Percentiles rank a stretch among this genome's conserved stretches.
phyloP scores from a whole-genome alignment of 1,140 invertebrate genomes.

The Pygmarrhopalites habei region DNA sequence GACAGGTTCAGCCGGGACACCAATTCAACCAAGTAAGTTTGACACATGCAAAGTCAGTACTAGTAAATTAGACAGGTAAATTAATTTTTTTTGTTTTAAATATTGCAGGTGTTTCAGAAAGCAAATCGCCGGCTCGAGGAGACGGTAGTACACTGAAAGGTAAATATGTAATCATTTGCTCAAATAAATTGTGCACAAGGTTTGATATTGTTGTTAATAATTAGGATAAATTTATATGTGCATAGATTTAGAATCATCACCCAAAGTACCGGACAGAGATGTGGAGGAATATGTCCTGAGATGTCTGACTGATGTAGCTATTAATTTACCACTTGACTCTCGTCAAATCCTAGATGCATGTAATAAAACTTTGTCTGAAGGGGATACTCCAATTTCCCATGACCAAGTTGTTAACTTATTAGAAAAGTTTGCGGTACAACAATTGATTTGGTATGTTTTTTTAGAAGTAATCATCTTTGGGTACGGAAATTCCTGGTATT shows the following conservation, averaged over 20 bases:
- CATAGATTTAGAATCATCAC: not conserved
- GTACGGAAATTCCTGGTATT: too few relatives aligned
- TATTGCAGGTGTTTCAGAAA: too few relatives aligned
- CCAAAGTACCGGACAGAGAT: not conserved
- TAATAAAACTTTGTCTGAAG: conserved; percentile 53
- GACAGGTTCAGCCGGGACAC: not conserved
- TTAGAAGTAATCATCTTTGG: too few relatives aligned
- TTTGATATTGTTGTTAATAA: not conserved
- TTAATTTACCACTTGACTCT: conserved; percentile 70
- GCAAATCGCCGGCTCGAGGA: too few relatives aligned
- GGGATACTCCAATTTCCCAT: conserved; percentile 54
- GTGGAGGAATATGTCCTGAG: conserved; percentile 64
- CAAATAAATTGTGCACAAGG: not conserved
- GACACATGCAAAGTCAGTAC: too few relatives aligned
- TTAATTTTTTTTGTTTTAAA: not conserved
- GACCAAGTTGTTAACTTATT: conserved; percentile 66
- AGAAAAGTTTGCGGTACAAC: conserved; percentile 79
- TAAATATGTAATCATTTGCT: too few relatives aligned
- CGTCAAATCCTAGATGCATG: conserved; percentile 57
- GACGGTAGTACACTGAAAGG: too few relatives aligned
- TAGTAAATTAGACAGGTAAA: too few relatives aligned
- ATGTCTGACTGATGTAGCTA: conserved; percentile 64
- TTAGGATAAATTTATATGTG: too few relatives aligned
- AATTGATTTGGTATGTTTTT: conserved; percentile 60
- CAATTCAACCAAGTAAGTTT: not conserved